Evolutionary conservation across 2,797 vertebrate genomes (phyloP), one percentile per base, ranked within the genome.

Genomic region (Monodelphis domestica): DNA sequence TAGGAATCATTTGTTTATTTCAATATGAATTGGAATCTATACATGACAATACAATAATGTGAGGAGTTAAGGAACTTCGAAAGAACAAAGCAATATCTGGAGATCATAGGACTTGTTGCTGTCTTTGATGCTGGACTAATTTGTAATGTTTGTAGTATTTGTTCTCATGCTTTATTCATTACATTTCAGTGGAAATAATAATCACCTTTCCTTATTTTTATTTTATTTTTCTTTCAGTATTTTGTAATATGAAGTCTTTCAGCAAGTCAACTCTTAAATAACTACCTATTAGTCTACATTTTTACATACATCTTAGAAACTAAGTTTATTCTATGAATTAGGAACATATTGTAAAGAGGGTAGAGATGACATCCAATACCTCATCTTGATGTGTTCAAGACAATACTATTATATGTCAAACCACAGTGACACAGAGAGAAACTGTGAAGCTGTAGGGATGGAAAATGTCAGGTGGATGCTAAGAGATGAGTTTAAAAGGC

Each of bases 141-240:
- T 84, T 38, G 4, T 50, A 21, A 12, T 94, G 92, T 91, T 78
- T 90, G 1, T 54, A 1, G 30, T 57, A 21, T 28, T 21, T 38
- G n/a, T 53, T 70, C 89, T 94, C 70, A 87, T 51, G 57, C 78
- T 56, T 92, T 88, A 45, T 91, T 63, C 95, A 91, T 55, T 59
- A 87, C 52, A 51, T 53, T 30, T 53, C n/a, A 59, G 87, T 90
- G 10, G 38, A 12, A 88, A 94, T 90, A 70, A 51, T 17, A 92
- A 11, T 53, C 89, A 50, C 4, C 90, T 59, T 50, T 26, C 6
- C 89, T 26, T 91, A 88, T n/a, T n/a, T n/a, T n/a, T n/a, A n/a
- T n/a, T n/a, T n/a, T n/a, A n/a, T n/a, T n/a, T n/a, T n/a, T n/a
- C 90, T 59, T 50, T 26, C 6, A 89, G 26, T 91, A 88, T 54